Percentiles rank a stretch among this genome's conserved stretches.
Evolutionary conservation across 1,140 invertebrate species (phyloP).

Genomic region (Teleogryllus occipitalis): DNA sequence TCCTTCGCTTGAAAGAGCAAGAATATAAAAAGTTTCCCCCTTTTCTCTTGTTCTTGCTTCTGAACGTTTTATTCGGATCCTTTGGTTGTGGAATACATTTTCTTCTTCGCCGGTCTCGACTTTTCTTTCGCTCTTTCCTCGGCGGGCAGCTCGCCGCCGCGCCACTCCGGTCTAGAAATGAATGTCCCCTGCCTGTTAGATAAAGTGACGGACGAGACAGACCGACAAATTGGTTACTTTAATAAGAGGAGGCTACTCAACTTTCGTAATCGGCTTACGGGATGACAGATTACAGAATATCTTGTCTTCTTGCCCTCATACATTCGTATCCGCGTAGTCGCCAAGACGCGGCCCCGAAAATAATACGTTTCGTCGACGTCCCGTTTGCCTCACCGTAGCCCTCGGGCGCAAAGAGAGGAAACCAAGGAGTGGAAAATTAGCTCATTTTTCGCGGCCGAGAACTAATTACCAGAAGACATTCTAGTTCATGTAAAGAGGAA

Average conservation of each 20-base stretch:
- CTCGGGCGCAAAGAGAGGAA: background rate
- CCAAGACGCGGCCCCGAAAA: background rate
- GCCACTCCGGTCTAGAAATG: background rate
- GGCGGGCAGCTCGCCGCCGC: too few relatives aligned
- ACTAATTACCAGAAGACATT: background rate
- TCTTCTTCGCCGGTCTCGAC: background rate
- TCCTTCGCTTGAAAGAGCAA: background rate
- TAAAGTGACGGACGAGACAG: slow-evolving; percentile 3
- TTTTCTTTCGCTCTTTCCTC: background rate
- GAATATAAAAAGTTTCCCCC: slow-evolving; percentile 1
- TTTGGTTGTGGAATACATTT: slow-evolving; percentile 5
- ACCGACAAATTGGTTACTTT: slow-evolving; percentile 4
- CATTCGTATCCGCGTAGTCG: background rate
- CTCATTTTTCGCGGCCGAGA: background rate
- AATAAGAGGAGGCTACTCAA: slow-evolving; percentile 4
- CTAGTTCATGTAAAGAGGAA: too few relatives aligned
- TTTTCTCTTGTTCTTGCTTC: slow-evolving; percentile 1
- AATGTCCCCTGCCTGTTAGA: background rate
- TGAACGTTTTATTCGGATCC: background rate
- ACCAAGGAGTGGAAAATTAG: background rate
- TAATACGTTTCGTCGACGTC: background rate
- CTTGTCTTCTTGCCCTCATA: background rate
- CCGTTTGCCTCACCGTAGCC: background rate
- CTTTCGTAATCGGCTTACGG: background rate
- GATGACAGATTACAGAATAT: slow-evolving; percentile 1